Evolutionary conservation across 1,140 invertebrate species (phyloP).

Genomic region (Caligus rogercresseyi): DNA sequence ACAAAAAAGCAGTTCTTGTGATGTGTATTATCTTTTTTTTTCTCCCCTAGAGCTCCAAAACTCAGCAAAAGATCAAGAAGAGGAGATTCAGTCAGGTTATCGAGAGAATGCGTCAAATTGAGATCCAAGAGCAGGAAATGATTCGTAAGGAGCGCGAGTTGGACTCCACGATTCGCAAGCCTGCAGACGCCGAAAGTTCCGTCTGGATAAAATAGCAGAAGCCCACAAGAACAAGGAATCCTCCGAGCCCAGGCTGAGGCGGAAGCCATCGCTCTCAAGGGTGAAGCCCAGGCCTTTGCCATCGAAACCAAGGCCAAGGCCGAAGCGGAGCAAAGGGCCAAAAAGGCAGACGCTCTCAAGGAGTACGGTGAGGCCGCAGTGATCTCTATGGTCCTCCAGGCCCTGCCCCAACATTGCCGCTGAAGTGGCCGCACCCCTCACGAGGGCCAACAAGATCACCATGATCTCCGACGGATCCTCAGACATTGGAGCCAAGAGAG

Average conservation of each 20-base stretch:
- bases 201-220: constrained; percentile 76
- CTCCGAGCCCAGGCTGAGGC: constrained; percentile 82
- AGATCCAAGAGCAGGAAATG: constrained; percentile 54
- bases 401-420: constrained; percentile 54
- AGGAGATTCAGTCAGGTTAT: constrained; percentile 92
- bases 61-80: constrained; percentile 82
- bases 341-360: constrained; percentile 86
- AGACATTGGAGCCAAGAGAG: constrained; percentile 71
- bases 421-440: constrained; percentile 80
- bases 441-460: constrained; percentile 75
- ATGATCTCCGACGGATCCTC: constrained; percentile 82
- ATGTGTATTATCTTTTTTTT: too few relatives aligned
- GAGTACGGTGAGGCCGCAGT: constrained; percentile 88
- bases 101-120: constrained; percentile 71
- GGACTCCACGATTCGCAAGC: constrained; percentile 67
- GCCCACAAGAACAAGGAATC: constrained; percentile 63
- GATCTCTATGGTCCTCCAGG: constrained; percentile 73
- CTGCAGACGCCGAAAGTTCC: constrained; percentile 79
- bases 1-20: too few relatives aligned
- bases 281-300: constrained; percentile 79
- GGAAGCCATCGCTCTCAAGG: constrained; percentile 56
- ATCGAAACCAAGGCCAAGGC: constrained; percentile 53
- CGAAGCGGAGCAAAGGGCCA: constrained; percentile 85
- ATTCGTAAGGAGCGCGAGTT: constrained; percentile 56
- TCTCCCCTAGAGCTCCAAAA: constrained; percentile 46